Percentiles rank a stretch among this genome's conserved stretches.
These are phyloP conservation scores for Sarcophaga peregrina DNA, from an alignment of 1,140 invertebrate species.

Conservation along the genomic window DNA sequence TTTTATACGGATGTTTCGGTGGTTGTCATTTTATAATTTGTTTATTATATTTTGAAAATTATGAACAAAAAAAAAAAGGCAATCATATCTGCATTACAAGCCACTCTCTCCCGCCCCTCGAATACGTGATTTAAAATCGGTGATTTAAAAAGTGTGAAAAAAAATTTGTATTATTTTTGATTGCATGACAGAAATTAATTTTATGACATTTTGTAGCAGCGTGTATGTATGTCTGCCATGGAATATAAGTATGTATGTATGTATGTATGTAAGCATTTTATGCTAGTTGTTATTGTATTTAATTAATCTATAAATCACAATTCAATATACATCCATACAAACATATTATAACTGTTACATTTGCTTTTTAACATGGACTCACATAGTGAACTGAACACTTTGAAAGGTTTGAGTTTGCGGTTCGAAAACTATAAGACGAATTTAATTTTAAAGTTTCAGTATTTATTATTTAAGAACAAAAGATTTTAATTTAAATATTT, in stretches of 20 bases:
- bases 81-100: background rate
- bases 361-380: too few species aligned
- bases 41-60: background rate
- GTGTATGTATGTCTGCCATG: too few species aligned
- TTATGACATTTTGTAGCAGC: background rate
- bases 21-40: background rate
- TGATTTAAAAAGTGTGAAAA: slow-evolving; percentile 6
- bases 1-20: too few species aligned
- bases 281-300: background rate
- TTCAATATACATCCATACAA: background rate
- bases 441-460: too few species aligned
- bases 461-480: too few species aligned
- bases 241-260: too few species aligned
- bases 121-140: background rate
- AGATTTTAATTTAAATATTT: too few species aligned
- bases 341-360: background rate
- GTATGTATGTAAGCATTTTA: background rate
- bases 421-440: too few species aligned
- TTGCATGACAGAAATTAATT: slow-evolving; percentile 2
- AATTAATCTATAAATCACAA: slow-evolving; percentile 14
- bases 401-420: too few species aligned
- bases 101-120: too few species aligned
- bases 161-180: background rate
- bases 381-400: too few species aligned
- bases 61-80: background rate